Percentiles rank a stretch among this genome's conserved stretches.
Conservation (phyloP, 2,113 vertebrate species). For the Neopipo cinnamomea region DNA sequence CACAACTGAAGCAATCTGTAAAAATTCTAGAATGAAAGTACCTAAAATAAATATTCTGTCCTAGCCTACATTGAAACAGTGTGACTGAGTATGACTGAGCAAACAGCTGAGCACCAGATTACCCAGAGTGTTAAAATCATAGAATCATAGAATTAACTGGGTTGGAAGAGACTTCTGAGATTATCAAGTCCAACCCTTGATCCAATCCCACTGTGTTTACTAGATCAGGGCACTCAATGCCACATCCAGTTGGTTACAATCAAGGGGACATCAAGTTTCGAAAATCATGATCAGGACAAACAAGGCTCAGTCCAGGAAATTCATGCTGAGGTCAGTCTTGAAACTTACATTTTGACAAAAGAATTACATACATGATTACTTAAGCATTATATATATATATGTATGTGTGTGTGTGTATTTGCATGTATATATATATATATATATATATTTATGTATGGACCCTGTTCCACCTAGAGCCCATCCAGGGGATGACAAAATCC, state of each 20-base stretch:
- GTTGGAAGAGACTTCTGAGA: no score
- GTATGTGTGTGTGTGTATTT: background rate
- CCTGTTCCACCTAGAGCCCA: background rate
- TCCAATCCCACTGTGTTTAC: no score
- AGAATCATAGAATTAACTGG: no score
- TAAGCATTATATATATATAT: no score
- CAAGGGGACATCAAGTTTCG: background rate
- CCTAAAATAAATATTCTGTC: background rate
- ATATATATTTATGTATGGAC: background rate
- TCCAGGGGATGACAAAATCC: background rate
- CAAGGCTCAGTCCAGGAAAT: background rate
- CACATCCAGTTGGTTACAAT: no score
- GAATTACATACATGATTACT: background rate
- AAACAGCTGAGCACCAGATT: background rate
- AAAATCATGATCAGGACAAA: background rate
- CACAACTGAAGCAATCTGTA: background rate
- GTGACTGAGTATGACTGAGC: background rate
- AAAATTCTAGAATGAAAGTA: background rate
- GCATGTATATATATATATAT: no score
- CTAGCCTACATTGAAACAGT: background rate
- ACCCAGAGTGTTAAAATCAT: background rate
- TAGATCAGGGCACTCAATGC: no score
- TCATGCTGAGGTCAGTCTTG: background rate
- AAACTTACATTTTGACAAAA: background rate
- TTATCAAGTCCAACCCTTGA: no score